Evolutionary conservation across 2,888 invertebrate species (phyloP).

Genomic region (Pachydiplax longipennis): DNA sequence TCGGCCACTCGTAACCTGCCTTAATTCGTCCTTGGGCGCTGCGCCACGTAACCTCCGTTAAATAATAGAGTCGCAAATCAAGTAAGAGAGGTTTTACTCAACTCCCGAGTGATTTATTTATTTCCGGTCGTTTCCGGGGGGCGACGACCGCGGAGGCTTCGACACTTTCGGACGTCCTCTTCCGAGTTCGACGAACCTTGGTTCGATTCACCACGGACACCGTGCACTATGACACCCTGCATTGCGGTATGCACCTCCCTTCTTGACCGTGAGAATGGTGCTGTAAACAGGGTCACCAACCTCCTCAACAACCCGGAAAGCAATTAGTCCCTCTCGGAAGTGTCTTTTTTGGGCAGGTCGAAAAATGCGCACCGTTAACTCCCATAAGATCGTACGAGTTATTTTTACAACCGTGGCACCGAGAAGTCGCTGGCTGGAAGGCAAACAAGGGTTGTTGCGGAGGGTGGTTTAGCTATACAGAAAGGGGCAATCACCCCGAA

Average conservation of each 20-base stretch:
- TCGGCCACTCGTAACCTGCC: not conserved
- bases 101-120: slow-evolving; percentile 3
- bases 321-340: not conserved
- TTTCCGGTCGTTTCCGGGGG: not conserved
- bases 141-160: not conserved
- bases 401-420: not conserved
- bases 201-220: not conserved
- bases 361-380: not conserved
- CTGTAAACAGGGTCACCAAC: slow-evolving; percentile 35
- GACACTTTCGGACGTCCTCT: not conserved
- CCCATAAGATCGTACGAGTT: not conserved
- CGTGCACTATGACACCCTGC: not conserved
- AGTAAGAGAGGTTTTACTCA: not conserved
- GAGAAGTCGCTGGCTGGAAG: not conserved
- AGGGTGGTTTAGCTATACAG: not conserved
- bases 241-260: not conserved
- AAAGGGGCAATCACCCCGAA: not conserved
- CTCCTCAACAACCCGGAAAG: not conserved
- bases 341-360: not conserved
- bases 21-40: slow-evolving; percentile 29
- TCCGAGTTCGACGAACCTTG: slow-evolving; percentile 23
- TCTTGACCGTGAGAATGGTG: not conserved
- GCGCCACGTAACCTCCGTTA: not conserved
- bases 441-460: not conserved
- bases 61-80: slow-evolving; percentile 36